Evolutionary conservation across 1,140 invertebrate species (phyloP).

Genomic region (Leptinotarsa defecta): DNA sequence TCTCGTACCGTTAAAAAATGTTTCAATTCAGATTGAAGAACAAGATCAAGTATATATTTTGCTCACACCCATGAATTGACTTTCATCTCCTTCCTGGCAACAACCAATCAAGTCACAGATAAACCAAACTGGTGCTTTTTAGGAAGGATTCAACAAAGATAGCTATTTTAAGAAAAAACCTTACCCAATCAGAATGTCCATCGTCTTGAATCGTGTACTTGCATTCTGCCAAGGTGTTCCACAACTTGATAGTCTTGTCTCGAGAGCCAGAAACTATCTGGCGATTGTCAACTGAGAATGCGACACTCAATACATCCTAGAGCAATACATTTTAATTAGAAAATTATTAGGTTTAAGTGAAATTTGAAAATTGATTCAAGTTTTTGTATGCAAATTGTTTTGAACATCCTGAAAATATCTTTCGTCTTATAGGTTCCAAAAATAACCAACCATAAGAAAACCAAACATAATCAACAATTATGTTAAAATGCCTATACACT

Average conservation of each 20-base stretch:
- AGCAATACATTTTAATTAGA: slow-evolving; percentile 17
- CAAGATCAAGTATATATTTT: slow-evolving; percentile 16
- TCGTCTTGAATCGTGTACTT: slow-evolving; percentile 99
- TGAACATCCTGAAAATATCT: no score
- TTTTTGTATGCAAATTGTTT: no score
- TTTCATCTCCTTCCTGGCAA: slow-evolving; percentile 32
- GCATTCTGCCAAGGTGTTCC: slow-evolving; percentile 99
- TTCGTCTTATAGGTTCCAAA: no score
- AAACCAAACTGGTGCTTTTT: slow-evolving; percentile 28
- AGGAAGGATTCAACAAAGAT: slow-evolving; percentile 22
- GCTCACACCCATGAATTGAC: slow-evolving; percentile 28
- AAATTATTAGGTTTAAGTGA: no score
- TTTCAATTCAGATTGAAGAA: slow-evolving; percentile 35
- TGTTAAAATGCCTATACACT: no score
- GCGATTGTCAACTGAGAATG: slow-evolving; percentile 98
- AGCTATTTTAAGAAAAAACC: neutral
- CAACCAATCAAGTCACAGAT: slow-evolving; percentile 17
- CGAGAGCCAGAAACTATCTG: slow-evolving; percentile 99
- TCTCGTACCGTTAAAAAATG: neutral
- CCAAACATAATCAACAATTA: no score
- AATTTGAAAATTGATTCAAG: no score
- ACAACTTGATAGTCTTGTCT: slow-evolving; percentile 98
- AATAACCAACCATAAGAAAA: no score
- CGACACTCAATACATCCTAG: slow-evolving; percentile 97
- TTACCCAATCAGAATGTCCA: slow-evolving; percentile 96